A percentile compares a stretch with the other conserved stretches of the same genome.
phyloP scores from a whole-genome alignment of 2,113 vertebrate genomes.

The Callithrix jacchus region DNA sequence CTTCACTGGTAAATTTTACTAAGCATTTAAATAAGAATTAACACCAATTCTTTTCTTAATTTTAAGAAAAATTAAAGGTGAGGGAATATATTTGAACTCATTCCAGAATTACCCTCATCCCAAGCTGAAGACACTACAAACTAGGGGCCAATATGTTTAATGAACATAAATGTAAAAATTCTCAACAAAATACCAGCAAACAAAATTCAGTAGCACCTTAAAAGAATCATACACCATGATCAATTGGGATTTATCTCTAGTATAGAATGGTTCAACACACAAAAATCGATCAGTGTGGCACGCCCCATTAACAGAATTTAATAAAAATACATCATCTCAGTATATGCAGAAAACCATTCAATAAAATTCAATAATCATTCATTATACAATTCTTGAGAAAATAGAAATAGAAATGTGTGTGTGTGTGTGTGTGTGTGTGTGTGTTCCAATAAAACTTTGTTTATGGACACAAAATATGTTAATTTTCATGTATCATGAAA shows the following conservation, averaged over 20 bases:
- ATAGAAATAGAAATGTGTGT: not conserved
- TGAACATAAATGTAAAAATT: not conserved
- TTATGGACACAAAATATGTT: too few species aligned
- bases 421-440: too few species aligned
- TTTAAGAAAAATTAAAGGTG: not conserved
- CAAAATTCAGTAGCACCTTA: not conserved
- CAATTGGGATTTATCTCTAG: not conserved
- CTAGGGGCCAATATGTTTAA: not conserved
- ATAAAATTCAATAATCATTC: not conserved
- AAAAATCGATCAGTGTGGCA: not conserved
- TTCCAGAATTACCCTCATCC: not conserved
- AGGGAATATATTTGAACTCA: not conserved
- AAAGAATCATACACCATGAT: not conserved
- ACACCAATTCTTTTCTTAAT: not conserved
- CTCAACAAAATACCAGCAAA: not conserved
- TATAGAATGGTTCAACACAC: not conserved
- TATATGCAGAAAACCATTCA: not conserved
- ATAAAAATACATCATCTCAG: not conserved
- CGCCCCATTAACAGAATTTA: not conserved
- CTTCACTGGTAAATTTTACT: not conserved
- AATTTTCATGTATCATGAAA: too few species aligned
- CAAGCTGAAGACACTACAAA: not conserved
- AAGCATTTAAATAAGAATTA: not conserved
- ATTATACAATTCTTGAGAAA: not conserved
- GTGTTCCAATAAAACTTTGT: too few species aligned